Evolutionary conservation across 2,797 vertebrate species (phyloP).

Genomic region (Gymnothorax javanicus): DNA sequence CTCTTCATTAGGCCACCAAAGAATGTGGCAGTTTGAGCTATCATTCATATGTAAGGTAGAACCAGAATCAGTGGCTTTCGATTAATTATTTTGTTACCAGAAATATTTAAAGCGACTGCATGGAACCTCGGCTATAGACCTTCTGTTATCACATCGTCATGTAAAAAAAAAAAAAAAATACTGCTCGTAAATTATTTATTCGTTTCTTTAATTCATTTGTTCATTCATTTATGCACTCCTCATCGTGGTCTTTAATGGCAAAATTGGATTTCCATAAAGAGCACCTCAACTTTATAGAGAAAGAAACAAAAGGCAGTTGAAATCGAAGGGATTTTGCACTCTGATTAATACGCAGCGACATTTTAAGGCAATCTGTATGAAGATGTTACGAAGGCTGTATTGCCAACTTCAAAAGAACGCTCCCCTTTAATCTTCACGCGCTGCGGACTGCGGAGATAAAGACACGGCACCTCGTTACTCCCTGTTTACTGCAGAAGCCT

Average conservation of each 20-base stretch:
- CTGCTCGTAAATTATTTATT: slow-evolving; percentile 22
- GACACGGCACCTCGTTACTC: slow-evolving; percentile 39
- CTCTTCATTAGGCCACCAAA: slow-evolving; percentile 38
- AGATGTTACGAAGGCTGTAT: slow-evolving; percentile 42
- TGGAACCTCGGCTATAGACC: slow-evolving; percentile 45
- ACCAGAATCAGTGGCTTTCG: slow-evolving; percentile 34
- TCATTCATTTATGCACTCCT: background rate
- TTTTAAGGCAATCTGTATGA: slow-evolving; percentile 45
- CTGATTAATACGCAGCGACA: slow-evolving; percentile 57
- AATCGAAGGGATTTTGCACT: slow-evolving; percentile 57
- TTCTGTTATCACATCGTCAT: slow-evolving; percentile 42
- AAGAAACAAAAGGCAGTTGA: slow-evolving; percentile 55
- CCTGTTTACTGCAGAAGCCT: slow-evolving; percentile 21
- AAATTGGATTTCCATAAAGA: slow-evolving; percentile 13
- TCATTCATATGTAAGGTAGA: slow-evolving; percentile 25
- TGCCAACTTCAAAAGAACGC: slow-evolving; percentile 67
- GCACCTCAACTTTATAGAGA: slow-evolving; percentile 49
- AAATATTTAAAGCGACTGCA: slow-evolving; percentile 59
- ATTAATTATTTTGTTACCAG: slow-evolving; percentile 58
- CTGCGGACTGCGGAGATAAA: slow-evolving; percentile 62
- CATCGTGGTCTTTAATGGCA: background rate
- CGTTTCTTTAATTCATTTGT: slow-evolving; percentile 14
- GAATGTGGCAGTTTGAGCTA: slow-evolving; percentile 25
- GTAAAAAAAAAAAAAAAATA: slow-evolving; percentile 44
- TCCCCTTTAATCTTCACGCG: slow-evolving; percentile 72